A percentile compares a stretch with the other conserved stretches of the same genome.
phyloP scores from a whole-genome alignment of 2,888 invertebrate genomes.

The Hoplodrina blanda region DNA sequence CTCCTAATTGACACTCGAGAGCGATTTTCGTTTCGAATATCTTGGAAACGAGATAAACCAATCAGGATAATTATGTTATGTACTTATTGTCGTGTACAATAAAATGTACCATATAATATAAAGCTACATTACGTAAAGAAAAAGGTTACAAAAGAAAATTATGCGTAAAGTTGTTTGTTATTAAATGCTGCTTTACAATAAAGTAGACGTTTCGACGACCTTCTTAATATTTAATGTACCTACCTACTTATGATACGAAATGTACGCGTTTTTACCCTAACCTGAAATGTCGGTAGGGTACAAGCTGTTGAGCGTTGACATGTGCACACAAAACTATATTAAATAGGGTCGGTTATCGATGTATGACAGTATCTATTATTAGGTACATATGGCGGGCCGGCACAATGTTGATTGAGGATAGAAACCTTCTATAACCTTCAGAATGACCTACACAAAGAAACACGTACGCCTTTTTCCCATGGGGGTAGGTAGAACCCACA shows the following conservation, averaged over 20 bases:
- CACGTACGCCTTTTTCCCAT: too few species aligned
- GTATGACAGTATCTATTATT: constrained; percentile 18
- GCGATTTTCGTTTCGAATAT: constrained; percentile 40
- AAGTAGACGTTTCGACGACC: constrained; percentile 23
- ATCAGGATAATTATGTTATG: constrained; percentile 16
- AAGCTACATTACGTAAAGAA: background rate
- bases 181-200: constrained; percentile 30
- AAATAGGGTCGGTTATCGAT: constrained; percentile 17
- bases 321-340: constrained; percentile 10
- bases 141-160: background rate
- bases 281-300: background rate
- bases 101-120: constrained; percentile 1
- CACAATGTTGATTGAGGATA: constrained; percentile 18
- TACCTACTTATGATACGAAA: constrained; percentile 17
- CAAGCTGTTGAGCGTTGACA: constrained; percentile 5
- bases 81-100: background rate
- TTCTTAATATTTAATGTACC: constrained; percentile 44
- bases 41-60: constrained; percentile 20
- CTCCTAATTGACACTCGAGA: constrained; percentile 45
- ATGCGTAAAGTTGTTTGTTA: constrained; percentile 1
- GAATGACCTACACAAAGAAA: constrained; percentile 10
- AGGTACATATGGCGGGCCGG: background rate
- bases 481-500: too few species aligned
- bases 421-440: background rate
- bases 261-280: constrained; percentile 19